A percentile compares a stretch with the other conserved stretches of the same genome.
phyloP scores from a whole-genome alignment of 2,888 invertebrate genomes.

The Chydorus sphaericus region DNA sequence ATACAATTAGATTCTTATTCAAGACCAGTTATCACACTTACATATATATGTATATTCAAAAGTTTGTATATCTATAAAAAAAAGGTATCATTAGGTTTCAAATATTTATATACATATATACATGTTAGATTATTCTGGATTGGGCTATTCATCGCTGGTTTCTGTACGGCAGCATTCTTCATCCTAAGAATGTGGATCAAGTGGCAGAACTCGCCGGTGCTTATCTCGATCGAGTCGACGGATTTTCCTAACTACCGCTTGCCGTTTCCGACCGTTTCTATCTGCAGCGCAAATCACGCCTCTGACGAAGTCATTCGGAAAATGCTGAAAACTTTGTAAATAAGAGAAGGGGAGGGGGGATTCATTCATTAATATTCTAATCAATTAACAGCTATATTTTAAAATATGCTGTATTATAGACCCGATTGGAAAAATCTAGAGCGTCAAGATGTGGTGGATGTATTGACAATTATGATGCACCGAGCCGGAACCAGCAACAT shows the following conservation, averaged over 20 bases:
- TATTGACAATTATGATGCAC: slow-evolving; percentile 1
- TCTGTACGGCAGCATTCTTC: slow-evolving; percentile 9
- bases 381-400: too few species aligned
- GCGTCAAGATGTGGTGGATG: not conserved
- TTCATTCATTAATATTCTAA: too few species aligned
- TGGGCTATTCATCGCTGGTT: slow-evolving; percentile 4
- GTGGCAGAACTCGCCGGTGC: slow-evolving; percentile 10
- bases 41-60: too few species aligned
- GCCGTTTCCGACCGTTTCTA: slow-evolving; percentile 14
- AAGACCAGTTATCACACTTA: too few species aligned
- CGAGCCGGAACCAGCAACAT: not conserved
- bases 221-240: slow-evolving; percentile 14
- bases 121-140: slow-evolving; percentile 13
- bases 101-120: too few species aligned
- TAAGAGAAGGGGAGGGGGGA: too few species aligned
- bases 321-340: too few species aligned
- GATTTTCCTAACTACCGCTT: slow-evolving; percentile 11
- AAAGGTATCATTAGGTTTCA: too few species aligned
- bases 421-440: too few species aligned
- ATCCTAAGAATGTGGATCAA: slow-evolving; percentile 13
- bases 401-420: too few species aligned
- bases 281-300: slow-evolving; percentile 15
- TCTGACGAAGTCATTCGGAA: slow-evolving; percentile 1
- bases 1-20: too few species aligned
- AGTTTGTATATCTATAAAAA: too few species aligned